Evolutionary conservation across 2,797 vertebrate species (phyloP).

Genomic region (Peromyscus aztecus): DNA sequence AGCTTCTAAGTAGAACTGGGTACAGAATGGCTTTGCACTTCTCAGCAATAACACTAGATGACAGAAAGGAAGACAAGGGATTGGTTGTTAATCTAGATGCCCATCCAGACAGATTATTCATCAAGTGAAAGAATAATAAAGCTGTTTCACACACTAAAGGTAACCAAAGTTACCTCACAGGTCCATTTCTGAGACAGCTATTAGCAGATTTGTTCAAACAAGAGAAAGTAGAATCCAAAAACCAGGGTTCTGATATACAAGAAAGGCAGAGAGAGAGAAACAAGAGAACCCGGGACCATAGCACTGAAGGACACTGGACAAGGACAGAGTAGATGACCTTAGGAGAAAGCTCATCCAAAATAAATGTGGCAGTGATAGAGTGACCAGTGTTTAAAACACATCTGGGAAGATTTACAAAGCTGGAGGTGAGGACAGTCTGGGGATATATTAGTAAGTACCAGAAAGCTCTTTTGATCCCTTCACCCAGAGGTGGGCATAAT

Average conservation of each 20-base stretch:
- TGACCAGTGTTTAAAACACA: neutral
- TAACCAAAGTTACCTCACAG: neutral
- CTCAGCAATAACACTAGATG: neutral
- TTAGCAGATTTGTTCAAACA: conserved; percentile 26
- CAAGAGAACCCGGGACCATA: neutral
- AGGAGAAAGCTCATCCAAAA: neutral
- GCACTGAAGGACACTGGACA: neutral
- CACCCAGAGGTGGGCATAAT: neutral
- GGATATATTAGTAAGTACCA: neutral
- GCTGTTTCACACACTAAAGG: neutral
- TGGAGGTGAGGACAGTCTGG: neutral
- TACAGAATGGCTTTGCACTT: conserved; percentile 15
- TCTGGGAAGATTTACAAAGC: neutral
- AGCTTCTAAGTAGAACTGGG: conserved; percentile 32
- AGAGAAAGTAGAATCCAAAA: neutral
- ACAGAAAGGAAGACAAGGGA: conserved; percentile 1
- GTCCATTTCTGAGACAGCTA: neutral
- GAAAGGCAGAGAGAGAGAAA: neutral
- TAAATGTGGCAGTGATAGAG: neutral
- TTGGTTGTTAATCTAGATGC: neutral
- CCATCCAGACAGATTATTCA: neutral
- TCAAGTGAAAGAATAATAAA: neutral
- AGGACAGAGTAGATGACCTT: neutral
- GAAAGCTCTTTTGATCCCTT: neutral
- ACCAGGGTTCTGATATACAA: neutral